Percentiles rank a stretch among this genome's conserved stretches.
phyloP scores from a whole-genome alignment of 2,888 invertebrate genomes.

The Eurytoma californica region DNA sequence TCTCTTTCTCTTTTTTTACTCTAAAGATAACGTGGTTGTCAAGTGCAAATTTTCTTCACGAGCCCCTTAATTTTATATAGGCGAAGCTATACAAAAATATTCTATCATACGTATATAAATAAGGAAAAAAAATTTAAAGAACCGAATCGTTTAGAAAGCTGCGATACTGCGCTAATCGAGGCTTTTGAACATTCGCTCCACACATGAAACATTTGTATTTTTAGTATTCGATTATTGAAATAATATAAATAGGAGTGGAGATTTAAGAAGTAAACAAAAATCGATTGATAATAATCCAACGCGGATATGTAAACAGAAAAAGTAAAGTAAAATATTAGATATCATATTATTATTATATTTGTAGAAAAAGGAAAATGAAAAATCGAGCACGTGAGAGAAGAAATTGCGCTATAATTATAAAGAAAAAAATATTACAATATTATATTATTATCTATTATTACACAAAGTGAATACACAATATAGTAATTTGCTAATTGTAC shows the following conservation, averaged over 20 bases:
- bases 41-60: conserved; percentile 61
- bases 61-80: conserved; percentile 70
- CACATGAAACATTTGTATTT: conserved; percentile 73
- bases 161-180: conserved; percentile 57
- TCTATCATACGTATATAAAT: conserved; percentile 64
- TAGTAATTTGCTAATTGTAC: conserved; percentile 75
- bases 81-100: conserved; percentile 61
- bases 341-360: conserved; percentile 74
- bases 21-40: conserved; percentile 51
- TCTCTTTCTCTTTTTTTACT: conserved; percentile 50
- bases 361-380: conserved; percentile 67
- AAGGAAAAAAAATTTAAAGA: conserved; percentile 50
- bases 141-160: conserved; percentile 64
- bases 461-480: conserved; percentile 74
- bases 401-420: conserved; percentile 72
- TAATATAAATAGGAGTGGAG: conserved; percentile 70
- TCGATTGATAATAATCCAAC: conserved; percentile 71
- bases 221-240: conserved; percentile 72
- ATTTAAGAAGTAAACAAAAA: conserved; percentile 58
- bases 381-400: conserved; percentile 69
- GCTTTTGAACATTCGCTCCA: conserved; percentile 61
- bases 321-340: conserved; percentile 68
- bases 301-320: conserved; percentile 69
- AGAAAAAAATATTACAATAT: conserved; percentile 70
- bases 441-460: conserved; percentile 74